Evolutionary conservation across 2,888 invertebrate species (phyloP).

Genomic region (Allolobophora icterica): DNA sequence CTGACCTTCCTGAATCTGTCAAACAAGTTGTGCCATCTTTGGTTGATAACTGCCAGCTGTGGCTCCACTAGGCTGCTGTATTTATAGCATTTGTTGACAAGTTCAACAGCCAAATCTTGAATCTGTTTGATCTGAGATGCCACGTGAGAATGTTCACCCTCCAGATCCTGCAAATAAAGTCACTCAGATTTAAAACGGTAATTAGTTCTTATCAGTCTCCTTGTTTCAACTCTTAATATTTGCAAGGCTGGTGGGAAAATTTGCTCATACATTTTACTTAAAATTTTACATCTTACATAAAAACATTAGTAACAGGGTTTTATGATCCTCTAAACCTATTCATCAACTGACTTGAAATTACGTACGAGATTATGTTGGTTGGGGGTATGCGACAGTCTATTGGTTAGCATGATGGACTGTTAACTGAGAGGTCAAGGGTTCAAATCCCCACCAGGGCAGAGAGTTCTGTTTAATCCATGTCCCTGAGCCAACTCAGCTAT

Average conservation of each 20-base stretch:
- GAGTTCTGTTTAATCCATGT: too few relatives aligned
- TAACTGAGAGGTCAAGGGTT: too few relatives aligned
- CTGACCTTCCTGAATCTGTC: conserved; percentile 55
- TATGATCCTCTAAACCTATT: too few relatives aligned
- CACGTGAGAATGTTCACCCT: conserved; percentile 59
- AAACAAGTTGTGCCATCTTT: conserved; percentile 63
- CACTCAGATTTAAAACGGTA: background rate
- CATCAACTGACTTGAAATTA: too few relatives aligned
- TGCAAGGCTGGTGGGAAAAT: background rate
- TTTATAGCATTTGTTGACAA: conserved; percentile 60
- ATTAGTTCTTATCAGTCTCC: background rate
- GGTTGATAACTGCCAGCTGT: conserved; percentile 63
- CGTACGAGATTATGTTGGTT: too few relatives aligned
- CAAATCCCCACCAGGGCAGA: too few relatives aligned
- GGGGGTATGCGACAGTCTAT: too few relatives aligned
- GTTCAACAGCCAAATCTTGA: conserved; percentile 62
- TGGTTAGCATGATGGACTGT: too few relatives aligned
- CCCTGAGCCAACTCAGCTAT: too few relatives aligned
- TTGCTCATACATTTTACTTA: too few relatives aligned
- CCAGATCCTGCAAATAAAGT: conserved; percentile 53
- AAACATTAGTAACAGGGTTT: too few relatives aligned
- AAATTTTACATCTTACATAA: too few relatives aligned
- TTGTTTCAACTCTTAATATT: background rate
- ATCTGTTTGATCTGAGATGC: conserved; percentile 66
- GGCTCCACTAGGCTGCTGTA: conserved; percentile 64